A percentile compares a stretch with the other conserved stretches of the same genome.
These are phyloP conservation scores for Dascyllus trimaculatus DNA, from an alignment of 2,113 vertebrate genomes.

Conservation along the genomic window DNA sequence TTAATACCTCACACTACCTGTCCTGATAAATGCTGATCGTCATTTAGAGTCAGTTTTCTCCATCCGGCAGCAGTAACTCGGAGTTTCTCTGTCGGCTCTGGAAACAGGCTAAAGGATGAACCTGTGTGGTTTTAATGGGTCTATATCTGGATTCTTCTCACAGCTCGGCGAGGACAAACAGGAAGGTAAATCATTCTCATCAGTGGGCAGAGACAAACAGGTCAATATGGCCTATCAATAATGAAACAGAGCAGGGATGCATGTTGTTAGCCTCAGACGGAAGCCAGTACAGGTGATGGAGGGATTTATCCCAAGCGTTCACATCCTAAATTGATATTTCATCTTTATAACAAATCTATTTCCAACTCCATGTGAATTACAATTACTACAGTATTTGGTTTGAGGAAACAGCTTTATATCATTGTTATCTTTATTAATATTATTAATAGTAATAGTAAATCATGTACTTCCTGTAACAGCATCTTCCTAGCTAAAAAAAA, in stretches of 20 bases:
- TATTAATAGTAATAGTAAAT: too few species aligned
- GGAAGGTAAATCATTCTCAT: conserved; percentile 70
- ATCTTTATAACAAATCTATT: neutral
- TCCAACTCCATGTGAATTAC: neutral
- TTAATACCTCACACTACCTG: too few species aligned
- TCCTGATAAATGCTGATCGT: too few species aligned
- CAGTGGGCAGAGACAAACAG: conserved; percentile 74
- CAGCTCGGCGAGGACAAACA: conserved; percentile 60
- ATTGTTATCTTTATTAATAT: too few species aligned
- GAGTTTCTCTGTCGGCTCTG: neutral
- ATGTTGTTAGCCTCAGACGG: conserved; percentile 49
- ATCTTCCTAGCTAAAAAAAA: too few species aligned
- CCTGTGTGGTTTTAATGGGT: conserved; percentile 15
- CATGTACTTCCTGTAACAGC: too few species aligned
- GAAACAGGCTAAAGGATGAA: conserved; percentile 11
- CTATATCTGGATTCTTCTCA: conserved; percentile 57
- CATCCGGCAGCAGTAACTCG: neutral
- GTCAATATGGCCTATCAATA: conserved; percentile 79
- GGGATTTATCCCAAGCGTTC: conserved; percentile 16
- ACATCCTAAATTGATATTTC: conserved; percentile 9
- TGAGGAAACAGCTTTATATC: too few species aligned
- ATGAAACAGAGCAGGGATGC: conserved; percentile 66
- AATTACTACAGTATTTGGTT: neutral
- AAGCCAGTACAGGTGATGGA: conserved; percentile 16
- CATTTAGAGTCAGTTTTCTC: neutral